phyloP scores from a whole-genome alignment of 1,140 invertebrate genomes.

The Metopolophium dirhodum region DNA sequence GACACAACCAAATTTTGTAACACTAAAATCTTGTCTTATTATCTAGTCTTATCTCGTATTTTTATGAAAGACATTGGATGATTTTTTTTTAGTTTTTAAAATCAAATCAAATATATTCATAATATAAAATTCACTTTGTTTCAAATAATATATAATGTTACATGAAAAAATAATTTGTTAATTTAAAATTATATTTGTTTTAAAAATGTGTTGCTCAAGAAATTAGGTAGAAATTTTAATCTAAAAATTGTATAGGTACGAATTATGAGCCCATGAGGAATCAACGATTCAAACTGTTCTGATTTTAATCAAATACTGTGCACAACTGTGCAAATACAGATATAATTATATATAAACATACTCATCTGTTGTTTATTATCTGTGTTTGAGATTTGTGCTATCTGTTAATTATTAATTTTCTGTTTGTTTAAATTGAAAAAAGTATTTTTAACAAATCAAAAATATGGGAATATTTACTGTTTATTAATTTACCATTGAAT shows the following conservation, averaged over 20 bases:
- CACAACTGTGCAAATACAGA: neutral
- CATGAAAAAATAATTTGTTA: neutral
- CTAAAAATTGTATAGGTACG: neutral
- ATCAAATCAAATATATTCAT: neutral
- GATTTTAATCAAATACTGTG: neutral
- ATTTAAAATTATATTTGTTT: neutral
- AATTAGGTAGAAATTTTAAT: neutral
- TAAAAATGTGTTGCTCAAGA: neutral
- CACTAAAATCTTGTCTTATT: neutral
- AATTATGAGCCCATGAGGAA: neutral
- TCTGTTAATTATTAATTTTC: neutral
- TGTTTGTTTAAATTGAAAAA: neutral
- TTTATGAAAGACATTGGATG: neutral
- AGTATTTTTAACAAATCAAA: neutral
- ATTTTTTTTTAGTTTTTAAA: neutral
- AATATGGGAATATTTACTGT: neutral
- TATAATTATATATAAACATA: conserved; percentile 2
- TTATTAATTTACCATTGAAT: neutral
- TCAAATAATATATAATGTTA: neutral
- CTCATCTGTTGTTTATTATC: neutral
- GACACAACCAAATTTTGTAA: neutral
- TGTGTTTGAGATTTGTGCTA: neutral
- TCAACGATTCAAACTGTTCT: neutral
- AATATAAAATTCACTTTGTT: neutral
- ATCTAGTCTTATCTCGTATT: neutral